Percentiles rank a stretch among this genome's conserved stretches.
Conservation (phyloP, 2,888 invertebrate species). For the Arge pagana region DNA sequence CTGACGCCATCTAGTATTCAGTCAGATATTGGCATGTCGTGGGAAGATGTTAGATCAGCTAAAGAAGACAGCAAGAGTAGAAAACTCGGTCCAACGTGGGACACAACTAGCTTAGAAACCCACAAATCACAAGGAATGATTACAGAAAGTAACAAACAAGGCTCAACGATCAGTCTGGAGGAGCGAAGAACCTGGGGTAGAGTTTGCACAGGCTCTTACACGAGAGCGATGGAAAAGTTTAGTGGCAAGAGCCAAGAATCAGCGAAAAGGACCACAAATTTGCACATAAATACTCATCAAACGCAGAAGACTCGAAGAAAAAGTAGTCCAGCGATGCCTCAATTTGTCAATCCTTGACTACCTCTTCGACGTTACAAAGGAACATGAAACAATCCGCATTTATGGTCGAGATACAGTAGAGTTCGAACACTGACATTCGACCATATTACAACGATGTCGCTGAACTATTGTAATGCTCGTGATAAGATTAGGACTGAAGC, state of each 20-base stretch:
- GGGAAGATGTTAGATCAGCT: constrained; percentile 46
- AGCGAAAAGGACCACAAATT: constrained; percentile 18
- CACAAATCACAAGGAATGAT: too few relatives aligned
- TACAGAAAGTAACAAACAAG: constrained; percentile 3
- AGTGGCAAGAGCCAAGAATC: constrained; percentile 39
- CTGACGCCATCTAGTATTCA: constrained; percentile 49
- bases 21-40: constrained; percentile 46
- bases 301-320: constrained; percentile 50
- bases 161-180: constrained; percentile 33
- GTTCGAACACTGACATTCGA: too few relatives aligned
- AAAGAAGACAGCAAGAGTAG: constrained; percentile 33
- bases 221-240: constrained; percentile 58
- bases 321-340: constrained; percentile 52
- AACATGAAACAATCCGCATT: too few relatives aligned
- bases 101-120: too few relatives aligned
- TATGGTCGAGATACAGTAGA: too few relatives aligned
- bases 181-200: constrained; percentile 53
- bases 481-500: too few relatives aligned
- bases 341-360: constrained; percentile 40
- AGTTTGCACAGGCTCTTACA: constrained; percentile 58
- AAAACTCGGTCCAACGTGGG: too few relatives aligned
- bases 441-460: too few relatives aligned
- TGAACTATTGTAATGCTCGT: too few relatives aligned
- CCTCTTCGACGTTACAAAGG: too few relatives aligned
- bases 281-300: constrained; percentile 16